phyloP scores from a whole-genome alignment of 2,888 invertebrate species.

The Ommatoiulus sabulosus region DNA sequence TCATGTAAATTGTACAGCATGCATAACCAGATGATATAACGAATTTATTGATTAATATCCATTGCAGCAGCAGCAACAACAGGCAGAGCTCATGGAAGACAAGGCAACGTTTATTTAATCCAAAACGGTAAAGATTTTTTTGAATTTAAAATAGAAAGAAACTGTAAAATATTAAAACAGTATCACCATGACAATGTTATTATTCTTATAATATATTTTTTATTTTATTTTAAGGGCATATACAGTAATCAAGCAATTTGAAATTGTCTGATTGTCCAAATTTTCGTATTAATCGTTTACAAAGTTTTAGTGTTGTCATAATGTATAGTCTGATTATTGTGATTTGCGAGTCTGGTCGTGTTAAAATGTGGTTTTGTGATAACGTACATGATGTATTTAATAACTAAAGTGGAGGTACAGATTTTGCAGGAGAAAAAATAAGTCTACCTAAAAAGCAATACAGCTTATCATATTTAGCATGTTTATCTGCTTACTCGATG shows the following conservation, averaged over 20 bases:
- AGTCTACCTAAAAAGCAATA: not conserved
- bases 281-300: not conserved
- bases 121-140: not conserved
- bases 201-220: not conserved
- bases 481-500: not conserved
- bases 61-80: not conserved
- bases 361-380: too few species aligned
- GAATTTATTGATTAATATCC: not conserved
- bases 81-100: constrained; percentile 1
- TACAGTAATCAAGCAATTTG: not conserved
- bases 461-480: not conserved
- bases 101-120: not conserved
- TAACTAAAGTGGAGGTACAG: too few species aligned
- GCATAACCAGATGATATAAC: not conserved
- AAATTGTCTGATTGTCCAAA: not conserved
- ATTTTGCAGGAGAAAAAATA: too few species aligned
- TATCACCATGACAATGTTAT: not conserved
- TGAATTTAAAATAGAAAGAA: not conserved
- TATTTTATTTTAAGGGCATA: not conserved
- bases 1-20: not conserved
- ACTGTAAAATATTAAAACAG: not conserved
- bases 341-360: too few species aligned
- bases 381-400: too few species aligned
- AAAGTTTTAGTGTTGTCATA: too few species aligned
- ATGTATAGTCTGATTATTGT: too few species aligned